A percentile compares a stretch with the other conserved stretches of the same genome.
phyloP scores from a whole-genome alignment of 2,113 vertebrate genomes.

The Gobius niger region DNA sequence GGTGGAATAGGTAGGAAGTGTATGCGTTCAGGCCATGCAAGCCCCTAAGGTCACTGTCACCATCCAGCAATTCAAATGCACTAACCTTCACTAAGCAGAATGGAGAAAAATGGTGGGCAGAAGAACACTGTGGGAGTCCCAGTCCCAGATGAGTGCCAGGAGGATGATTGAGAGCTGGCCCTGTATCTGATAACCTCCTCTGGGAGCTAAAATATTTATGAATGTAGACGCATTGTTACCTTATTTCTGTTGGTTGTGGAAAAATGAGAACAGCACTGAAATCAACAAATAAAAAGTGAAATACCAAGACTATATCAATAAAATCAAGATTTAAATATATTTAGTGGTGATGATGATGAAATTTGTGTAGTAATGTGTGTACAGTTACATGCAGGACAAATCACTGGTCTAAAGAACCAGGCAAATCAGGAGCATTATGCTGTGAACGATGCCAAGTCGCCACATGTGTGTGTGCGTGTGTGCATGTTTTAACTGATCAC shows the following conservation, averaged over 20 bases:
- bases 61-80: conserved; percentile 42
- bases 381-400: too few relatives aligned
- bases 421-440: too few relatives aligned
- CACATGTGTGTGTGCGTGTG: too few relatives aligned
- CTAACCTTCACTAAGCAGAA: conserved; percentile 28
- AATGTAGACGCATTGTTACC: conserved; percentile 49
- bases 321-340: not conserved
- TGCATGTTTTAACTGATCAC: too few relatives aligned
- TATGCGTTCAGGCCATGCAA: conserved; percentile 5
- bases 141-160: conserved; percentile 48
- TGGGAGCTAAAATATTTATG: conserved; percentile 59
- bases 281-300: not conserved
- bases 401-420: too few relatives aligned
- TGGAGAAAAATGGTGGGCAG: conserved; percentile 38
- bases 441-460: too few relatives aligned
- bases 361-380: too few relatives aligned
- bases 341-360: not conserved
- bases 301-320: not conserved
- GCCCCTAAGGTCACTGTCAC: conserved; percentile 34
- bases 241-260: conserved; percentile 36
- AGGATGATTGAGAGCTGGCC: conserved; percentile 57
- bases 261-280: conserved; percentile 15
- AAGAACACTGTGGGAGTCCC: conserved; percentile 32
- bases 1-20: conserved; percentile 43
- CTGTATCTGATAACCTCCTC: conserved; percentile 37